A percentile compares a stretch with the other conserved stretches of the same genome.
These are phyloP conservation scores for Peromyscus maniculatus DNA, from an alignment of 2,113 vertebrate genomes.

Conservation along the genomic window DNA sequence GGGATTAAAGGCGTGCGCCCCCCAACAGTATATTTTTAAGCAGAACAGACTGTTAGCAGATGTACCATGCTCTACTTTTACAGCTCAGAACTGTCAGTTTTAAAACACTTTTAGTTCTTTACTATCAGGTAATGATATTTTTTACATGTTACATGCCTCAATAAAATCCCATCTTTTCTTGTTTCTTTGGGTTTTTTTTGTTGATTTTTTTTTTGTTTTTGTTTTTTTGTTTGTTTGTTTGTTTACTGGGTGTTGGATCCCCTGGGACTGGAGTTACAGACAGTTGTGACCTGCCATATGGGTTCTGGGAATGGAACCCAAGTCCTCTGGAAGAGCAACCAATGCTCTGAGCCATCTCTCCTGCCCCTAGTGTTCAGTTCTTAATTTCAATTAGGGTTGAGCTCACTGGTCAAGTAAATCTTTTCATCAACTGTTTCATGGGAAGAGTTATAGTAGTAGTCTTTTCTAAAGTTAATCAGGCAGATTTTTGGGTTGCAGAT, in stretches of 20 bases:
- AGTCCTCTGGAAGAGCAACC: background rate
- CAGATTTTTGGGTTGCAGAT: constrained; percentile 89
- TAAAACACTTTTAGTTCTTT: background rate
- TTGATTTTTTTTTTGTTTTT: too few species aligned
- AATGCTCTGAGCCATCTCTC: background rate
- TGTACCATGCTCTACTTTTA: background rate
- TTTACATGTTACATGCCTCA: background rate
- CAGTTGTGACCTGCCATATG: background rate
- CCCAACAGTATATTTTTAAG: background rate
- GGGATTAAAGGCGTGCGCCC: too few species aligned
- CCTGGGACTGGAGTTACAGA: background rate
- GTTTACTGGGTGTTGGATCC: background rate
- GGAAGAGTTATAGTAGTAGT: background rate
- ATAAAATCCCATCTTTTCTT: background rate
- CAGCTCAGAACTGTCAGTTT: background rate
- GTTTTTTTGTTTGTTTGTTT: too few species aligned
- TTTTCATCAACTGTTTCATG: background rate
- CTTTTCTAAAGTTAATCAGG: background rate
- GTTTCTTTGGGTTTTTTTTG: background rate
- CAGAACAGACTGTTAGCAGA: background rate
- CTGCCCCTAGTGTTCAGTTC: background rate
- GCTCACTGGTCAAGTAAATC: background rate
- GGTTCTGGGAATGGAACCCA: background rate
- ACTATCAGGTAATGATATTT: background rate
- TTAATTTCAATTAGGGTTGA: background rate